Base-by-base conservation (phyloP, 2,113 vertebrate species). In the Limanda limanda region DNA sequence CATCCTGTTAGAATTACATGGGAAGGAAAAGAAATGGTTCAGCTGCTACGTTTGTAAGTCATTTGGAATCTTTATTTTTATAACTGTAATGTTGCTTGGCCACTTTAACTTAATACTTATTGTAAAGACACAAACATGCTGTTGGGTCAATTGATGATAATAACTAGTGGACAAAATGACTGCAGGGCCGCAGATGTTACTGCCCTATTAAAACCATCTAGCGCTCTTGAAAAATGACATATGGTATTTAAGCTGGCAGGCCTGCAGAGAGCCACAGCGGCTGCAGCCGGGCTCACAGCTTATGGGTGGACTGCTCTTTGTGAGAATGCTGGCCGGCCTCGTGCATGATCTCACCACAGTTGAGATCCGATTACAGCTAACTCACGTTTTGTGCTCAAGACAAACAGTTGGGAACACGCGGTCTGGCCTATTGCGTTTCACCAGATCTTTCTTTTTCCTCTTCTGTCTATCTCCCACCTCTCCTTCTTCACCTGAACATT, bases 351-450 rank as follows among this genome's bases (percentile, higher is more conserved):
- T 93, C 93, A 94, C 86, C 85, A 66, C 79, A 67, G 80, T 83
- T 25, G 47, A 76, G 90, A 89, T 94, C 91, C 81, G 63, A 93
- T 94, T 94, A 92, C 92, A 93, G 60, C 73, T 54, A 73, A 82
- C 81, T 91, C 88, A 89, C 89, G 84, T 92, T 92, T 89, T 92
- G 77, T 56, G 54, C 78, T 79, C 63, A 13, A 86, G 73, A 80
- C 84, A 74, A 84, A 82, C 82, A 69, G 68, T 72, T 66, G 56
- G 76, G 51, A 85, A 76, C 71, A 81, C 45, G 31, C 67, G 1
- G 74, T 21, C 79, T 67, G 51, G 76, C 76, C 52, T 70, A 82
- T 23, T 83, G 23, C 48, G 62, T 18, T 37, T 25, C 37, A 20
- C 62, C 68, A 77, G 63, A 63, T 56, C 23, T 69, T 31, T 80